Evolutionary conservation across 2,888 invertebrate species (phyloP), one percentile per base, ranked within the genome.

Genomic region (Diadromus collaris): DNA sequence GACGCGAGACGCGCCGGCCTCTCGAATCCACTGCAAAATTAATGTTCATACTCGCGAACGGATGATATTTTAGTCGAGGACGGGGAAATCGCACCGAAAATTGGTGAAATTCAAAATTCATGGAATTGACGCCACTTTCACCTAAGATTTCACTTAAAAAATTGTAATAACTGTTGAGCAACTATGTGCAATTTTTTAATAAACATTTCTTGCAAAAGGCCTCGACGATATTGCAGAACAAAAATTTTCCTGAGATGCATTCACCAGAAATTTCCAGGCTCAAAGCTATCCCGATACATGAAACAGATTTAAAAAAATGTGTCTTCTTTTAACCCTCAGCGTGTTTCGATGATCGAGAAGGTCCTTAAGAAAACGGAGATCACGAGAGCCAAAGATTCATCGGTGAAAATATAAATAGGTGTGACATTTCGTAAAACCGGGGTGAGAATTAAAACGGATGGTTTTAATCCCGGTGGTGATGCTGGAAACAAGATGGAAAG

Each of bases 381-480:
- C 4, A 24, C 2, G 38, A 19, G 38, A 69, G 19, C 7, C 34
- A 73, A 51, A 46, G 60, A 76, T 54, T 60, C 4, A 16, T 19
- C 27, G 60, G 19, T 44, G 29, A 46, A 61, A 54, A 72, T 74
- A 29, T 68, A 72, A 68, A 58, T 80, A 75, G 65, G 44, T 32
- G 54, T 73, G 73, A 80, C 73, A 76, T 80, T 76, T 80, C 44
- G 64, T 34, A 60, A 29, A 75, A 80, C 67, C 32, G 48, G 56
- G 38, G 61, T 78, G 71, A 70, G 38, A 76, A 64, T 76, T 70
- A 78, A 70, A 58, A 19, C 44, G 65, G 32, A 75, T 48, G 13
- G 65, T 60, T 44, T 70, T 86, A 82, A 85, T 83, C 84, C 81
- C 82, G 46, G 24, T 41, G 69, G 69, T 41, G 83, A 81, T 83